Percentiles rank a stretch among this genome's conserved stretches.
These are phyloP conservation scores for Drosophila bocqueti DNA, from an alignment of 1,140 invertebrate genomes.

Conservation along the genomic window DNA sequence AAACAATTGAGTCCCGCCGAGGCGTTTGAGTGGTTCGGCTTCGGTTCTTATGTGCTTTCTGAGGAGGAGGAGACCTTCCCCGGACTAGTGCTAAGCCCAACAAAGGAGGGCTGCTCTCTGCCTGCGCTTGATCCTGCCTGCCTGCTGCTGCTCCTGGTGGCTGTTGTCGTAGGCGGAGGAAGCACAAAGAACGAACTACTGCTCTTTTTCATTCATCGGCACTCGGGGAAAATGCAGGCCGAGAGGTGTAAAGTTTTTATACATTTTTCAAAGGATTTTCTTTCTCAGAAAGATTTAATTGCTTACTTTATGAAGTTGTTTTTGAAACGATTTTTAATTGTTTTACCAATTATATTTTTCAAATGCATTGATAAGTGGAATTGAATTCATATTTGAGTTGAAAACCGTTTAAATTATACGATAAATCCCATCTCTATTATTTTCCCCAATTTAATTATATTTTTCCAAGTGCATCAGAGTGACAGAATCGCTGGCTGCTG, in stretches of 20 bases:
- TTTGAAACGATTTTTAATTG: background rate
- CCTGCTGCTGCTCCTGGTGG: background rate
- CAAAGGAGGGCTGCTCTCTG: constrained; percentile 31
- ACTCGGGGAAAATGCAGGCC: constrained; percentile 8
- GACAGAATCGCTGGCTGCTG: constrained; percentile 22
- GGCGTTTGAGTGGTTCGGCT: constrained; percentile 68
- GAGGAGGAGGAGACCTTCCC: constrained; percentile 2
- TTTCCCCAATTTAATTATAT: background rate
- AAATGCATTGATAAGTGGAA: background rate
- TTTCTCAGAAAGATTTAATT: background rate
- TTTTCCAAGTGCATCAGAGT: constrained; percentile 14
- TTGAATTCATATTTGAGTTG: background rate
- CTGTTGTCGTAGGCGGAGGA: constrained; percentile 26
- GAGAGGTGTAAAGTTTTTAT: background rate
- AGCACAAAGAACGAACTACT: constrained; percentile 1
- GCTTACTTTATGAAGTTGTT: background rate
- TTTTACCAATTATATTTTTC: background rate
- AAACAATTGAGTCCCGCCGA: constrained; percentile 81
- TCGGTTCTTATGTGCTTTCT: constrained; percentile 48
- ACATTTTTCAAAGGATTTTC: background rate
- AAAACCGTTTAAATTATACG: background rate
- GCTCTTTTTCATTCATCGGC: constrained; percentile 60
- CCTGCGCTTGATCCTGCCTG: constrained; percentile 35
- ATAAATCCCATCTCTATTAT: background rate
- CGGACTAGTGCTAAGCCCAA: constrained; percentile 40